Evolutionary conservation across 1,140 invertebrate genomes (phyloP), one percentile per base, ranked within the genome.

Genomic region (Caenorhabditis briggsae): DNA sequence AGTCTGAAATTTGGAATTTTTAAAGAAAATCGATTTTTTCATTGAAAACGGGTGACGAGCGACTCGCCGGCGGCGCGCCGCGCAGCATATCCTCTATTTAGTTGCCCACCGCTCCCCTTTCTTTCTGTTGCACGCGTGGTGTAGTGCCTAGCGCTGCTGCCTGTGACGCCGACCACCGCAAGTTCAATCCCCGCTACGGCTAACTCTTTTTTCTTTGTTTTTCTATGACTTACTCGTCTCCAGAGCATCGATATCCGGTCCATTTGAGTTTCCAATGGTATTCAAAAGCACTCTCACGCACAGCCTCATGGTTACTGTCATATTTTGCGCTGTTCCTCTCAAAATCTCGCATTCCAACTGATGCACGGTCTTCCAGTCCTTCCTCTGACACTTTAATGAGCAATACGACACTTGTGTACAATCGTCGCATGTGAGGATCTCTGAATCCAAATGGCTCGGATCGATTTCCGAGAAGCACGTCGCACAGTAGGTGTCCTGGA

Each of bases 331-430:
- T 33, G 33, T 33, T 33, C 33, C 33, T 7, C 70, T 33, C n/a
- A 78, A n/a, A n/a, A 78, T 78, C 23, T 78, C 70, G n/a, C 70
- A 78, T 78, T 78, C 70, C 8, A 50, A 78, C 70, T 78, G 83
- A 55, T 84, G 56, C 9, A 65, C 58, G 8, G 12, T 59, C 25
- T 48, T 84, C 83, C 83, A 65, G 41, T 84, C 48, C 46, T 61
- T 53, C 18, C 61, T 14, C 33, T 61, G 59, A 25, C 56, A 59
- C 16, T 70, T 84, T 33, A 53, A n/a, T n/a, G 48, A 65, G n/a
- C 56, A 70, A 70, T 86, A 86, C 23, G 70, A 23, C 6, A 78
- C 43, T 23, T 23, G 46, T 50, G 46, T 7, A 16, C 70, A 78
- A 23, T 78, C 70, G 23, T 78, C 70, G 23, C 70, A 78, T 11